A percentile compares a stretch with the other conserved stretches of the same genome.
Conservation (phyloP, 2,113 vertebrate species). For the Chamaea fasciata region DNA sequence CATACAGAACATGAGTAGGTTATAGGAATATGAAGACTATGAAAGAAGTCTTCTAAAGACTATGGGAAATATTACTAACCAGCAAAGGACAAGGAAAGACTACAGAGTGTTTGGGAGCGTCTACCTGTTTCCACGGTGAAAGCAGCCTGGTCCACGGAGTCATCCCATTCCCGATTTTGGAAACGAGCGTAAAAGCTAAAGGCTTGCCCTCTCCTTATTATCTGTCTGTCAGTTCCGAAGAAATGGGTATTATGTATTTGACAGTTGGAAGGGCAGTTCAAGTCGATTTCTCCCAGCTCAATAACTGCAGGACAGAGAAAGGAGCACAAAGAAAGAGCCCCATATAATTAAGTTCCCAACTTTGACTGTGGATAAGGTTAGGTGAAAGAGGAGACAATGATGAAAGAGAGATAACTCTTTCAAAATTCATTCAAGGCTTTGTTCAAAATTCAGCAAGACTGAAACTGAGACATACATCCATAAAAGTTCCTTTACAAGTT, state of each 20-base stretch:
- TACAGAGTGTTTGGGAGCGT: not conserved
- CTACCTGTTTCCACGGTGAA: conserved; percentile 53
- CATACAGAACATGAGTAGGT: not conserved
- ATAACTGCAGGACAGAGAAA: conserved; percentile 43
- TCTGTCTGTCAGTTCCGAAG: conserved; percentile 41
- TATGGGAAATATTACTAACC: not conserved
- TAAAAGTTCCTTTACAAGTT: not conserved
- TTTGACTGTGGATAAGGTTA: not conserved
- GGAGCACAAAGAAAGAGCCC: not conserved
- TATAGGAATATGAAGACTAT: not conserved
- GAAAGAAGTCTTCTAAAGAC: not conserved
- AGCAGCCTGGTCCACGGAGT: not conserved
- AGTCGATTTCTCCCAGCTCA: conserved; percentile 39
- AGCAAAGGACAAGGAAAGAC: not conserved
- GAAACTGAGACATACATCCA: not conserved
- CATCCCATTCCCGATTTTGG: conserved; percentile 52
- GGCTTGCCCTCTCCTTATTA: conserved; percentile 36
- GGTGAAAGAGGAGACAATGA: not conserved
- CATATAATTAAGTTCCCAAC: not conserved
- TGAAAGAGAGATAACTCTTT: not conserved
- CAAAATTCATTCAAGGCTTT: not conserved
- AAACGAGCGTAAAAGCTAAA: conserved; percentile 50
- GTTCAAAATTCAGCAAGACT: not conserved
- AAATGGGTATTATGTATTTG: conserved; percentile 31
- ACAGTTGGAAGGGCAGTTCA: conserved; percentile 56